Evolutionary conservation across 2,888 invertebrate species (phyloP).

Genomic region (Macrosoma leucophasiata): DNA sequence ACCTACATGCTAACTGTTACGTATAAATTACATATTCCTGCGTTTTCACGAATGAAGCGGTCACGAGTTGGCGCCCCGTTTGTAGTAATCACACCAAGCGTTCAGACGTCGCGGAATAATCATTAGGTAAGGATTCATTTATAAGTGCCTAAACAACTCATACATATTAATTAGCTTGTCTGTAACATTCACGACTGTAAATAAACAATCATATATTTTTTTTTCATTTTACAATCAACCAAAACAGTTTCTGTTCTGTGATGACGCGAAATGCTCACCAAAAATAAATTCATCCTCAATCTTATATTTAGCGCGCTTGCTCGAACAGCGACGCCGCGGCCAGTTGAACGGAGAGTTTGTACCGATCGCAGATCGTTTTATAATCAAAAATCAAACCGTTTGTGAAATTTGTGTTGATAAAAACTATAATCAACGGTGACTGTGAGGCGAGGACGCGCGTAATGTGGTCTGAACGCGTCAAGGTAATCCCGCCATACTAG

Average conservation of each 20-base stretch:
- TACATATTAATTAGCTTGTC: no score
- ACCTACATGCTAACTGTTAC: no score
- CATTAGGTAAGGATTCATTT: no score
- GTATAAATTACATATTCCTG: conserved; percentile 8
- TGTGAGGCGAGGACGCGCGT: conserved; percentile 39
- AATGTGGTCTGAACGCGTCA: conserved; percentile 47
- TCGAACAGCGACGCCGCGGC: conserved; percentile 54
- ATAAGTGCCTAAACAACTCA: no score
- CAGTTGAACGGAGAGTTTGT: conserved; percentile 70
- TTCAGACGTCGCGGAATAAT: conserved; percentile 40
- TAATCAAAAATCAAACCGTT: conserved; percentile 37
- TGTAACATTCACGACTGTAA: no score
- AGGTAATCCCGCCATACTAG: conserved; percentile 63
- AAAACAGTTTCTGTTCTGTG: conserved; percentile 34
- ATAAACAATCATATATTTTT: no score
- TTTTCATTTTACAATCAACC: conserved; percentile 28
- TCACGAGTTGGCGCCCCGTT: conserved; percentile 34
- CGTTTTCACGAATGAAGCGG: conserved; percentile 31
- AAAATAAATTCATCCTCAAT: conserved; percentile 73
- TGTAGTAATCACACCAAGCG: conserved; percentile 26
- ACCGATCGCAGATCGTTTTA: conserved; percentile 60
- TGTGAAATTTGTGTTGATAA: conserved; percentile 38
- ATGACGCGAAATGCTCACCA: conserved; percentile 69
- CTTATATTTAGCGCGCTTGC: conserved; percentile 73
- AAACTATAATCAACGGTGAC: conserved; percentile 50